Evolutionary conservation across 1,140 invertebrate species (phyloP).

Genomic region (Drosophila mojavensis): DNA sequence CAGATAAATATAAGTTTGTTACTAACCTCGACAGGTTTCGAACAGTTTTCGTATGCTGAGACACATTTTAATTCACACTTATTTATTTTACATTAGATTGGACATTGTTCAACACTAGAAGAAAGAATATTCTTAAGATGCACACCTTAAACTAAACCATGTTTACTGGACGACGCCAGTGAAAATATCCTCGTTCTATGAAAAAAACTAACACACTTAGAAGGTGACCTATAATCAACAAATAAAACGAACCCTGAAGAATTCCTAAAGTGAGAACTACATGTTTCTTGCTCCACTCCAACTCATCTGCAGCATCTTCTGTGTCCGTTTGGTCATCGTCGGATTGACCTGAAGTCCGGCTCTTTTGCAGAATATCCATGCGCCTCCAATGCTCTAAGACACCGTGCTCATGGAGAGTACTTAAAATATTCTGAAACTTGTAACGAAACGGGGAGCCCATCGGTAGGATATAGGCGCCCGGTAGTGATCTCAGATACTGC

Average conservation of each 20-base stretch:
- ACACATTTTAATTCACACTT: conserved; percentile 50
- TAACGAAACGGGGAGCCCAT: conserved; percentile 70
- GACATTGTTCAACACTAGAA: conserved; percentile 43
- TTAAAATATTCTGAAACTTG: conserved; percentile 61
- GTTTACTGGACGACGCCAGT: conserved; percentile 3
- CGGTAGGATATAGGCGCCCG: conserved; percentile 66
- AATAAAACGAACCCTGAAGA: conserved; percentile 68
- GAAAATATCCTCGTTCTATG: conserved; percentile 35
- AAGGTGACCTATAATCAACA: conserved; percentile 53
- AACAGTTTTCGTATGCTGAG: conserved; percentile 64
- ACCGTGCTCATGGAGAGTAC: conserved; percentile 63
- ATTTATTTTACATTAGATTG: conserved; percentile 7
- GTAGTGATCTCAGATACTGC: conserved; percentile 69
- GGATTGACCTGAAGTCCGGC: conserved; percentile 30
- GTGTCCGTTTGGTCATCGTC: conserved; percentile 59
- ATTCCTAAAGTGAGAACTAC: conserved; percentile 67
- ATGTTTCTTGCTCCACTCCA: conserved; percentile 39
- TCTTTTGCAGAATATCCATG: conserved; percentile 45
- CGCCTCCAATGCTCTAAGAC: conserved; percentile 67
- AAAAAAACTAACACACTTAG: conserved; percentile 45
- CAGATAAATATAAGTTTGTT: neutral
- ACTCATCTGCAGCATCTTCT: conserved; percentile 17
- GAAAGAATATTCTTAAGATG: neutral
- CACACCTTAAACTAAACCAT: neutral
- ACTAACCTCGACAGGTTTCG: conserved; percentile 70